Conservation (phyloP, 2,113 vertebrate species). For the Gnathonemus echidnorhynchus region DNA sequence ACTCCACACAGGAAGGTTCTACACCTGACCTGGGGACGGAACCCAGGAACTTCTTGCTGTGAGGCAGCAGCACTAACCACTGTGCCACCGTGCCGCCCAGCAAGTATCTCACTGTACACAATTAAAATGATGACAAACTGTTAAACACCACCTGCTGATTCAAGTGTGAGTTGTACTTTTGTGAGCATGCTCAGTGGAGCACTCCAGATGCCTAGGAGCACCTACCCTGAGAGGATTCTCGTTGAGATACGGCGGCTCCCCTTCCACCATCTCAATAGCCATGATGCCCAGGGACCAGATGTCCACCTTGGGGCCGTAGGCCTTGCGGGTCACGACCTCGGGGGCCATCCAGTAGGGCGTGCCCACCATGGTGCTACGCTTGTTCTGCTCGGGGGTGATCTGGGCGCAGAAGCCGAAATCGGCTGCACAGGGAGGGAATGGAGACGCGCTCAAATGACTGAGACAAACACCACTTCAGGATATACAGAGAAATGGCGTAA, state of each 20-base stretch:
- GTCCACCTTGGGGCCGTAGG: conserved; percentile 94
- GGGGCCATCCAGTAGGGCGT: conserved; percentile 99
- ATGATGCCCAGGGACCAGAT: conserved; percentile 98
- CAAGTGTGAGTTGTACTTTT: neutral
- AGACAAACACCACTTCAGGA: neutral
- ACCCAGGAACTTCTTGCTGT: too few species aligned
- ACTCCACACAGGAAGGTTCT: too few species aligned
- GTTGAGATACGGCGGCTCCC: conserved; percentile 96
- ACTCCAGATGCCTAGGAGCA: neutral
- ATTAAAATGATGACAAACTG: neutral
- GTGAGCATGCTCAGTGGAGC: neutral
- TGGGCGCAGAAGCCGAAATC: conserved; percentile 99
- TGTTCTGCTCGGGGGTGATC: conserved; percentile 97
- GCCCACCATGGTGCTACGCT: conserved; percentile 97
- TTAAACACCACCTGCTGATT: neutral
- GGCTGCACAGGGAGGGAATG: conserved; percentile 62
- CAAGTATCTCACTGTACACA: neutral
- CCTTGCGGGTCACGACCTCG: conserved; percentile 94
- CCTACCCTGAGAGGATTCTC: conserved; percentile 98
- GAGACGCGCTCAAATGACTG: neutral
- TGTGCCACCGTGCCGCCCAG: neutral
- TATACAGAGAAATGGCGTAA: neutral
- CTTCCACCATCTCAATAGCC: conserved; percentile 99
- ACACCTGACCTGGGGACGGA: too few species aligned
- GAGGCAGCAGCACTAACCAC: too few species aligned